Evolutionary conservation across 2,888 invertebrate species (phyloP), one percentile per base, ranked within the genome.

Genomic region (Stenurella melanura): DNA sequence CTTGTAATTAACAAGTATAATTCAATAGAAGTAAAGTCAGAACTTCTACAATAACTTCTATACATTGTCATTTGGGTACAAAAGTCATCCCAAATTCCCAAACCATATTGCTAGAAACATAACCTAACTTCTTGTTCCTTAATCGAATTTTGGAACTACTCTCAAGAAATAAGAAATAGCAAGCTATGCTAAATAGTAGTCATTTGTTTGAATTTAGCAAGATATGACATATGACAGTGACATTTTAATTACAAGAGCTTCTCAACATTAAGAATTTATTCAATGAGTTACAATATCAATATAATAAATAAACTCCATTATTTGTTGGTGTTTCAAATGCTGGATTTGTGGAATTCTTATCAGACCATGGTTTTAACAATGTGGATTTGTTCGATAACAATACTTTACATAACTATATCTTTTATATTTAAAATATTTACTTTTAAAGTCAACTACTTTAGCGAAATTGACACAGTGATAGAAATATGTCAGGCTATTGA

Each of bases 401-500:
- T 71, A 26, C 38, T 74, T 38, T 78, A 74, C 26, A 34, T 66
- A 21, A 56, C 71, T 57, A 63, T 68, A n/a, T 15, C 68, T 0
- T 19, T 57, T 11, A 15, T 73, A 21, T 66, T 71, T n/a, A 78
- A 77, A 70, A 15, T 67, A 3, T 61, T 66, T 11, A 60, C 11
- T 9, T 18, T 50, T 18, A 30, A 61, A 38, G 21, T 26, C 21
- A 26, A 26, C 50, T 57, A 15, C 50, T n/a, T 21, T 7, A 17
- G 67, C 10, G 50, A 72, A 68, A 56, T 26, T 30, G 60, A 74
- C 63, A 57, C 60, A n/a, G 10, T 73, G 1, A 12, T 67, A 21
- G 57, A 57, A 63, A 56, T 85, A 11, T 83, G 80, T 17, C 34
- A 77, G 38, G 77, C 80, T 11, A 76, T 80, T 5, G 73, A 78